phyloP scores from a whole-genome alignment of 2,113 vertebrate genomes.

The Eira barbara region DNA sequence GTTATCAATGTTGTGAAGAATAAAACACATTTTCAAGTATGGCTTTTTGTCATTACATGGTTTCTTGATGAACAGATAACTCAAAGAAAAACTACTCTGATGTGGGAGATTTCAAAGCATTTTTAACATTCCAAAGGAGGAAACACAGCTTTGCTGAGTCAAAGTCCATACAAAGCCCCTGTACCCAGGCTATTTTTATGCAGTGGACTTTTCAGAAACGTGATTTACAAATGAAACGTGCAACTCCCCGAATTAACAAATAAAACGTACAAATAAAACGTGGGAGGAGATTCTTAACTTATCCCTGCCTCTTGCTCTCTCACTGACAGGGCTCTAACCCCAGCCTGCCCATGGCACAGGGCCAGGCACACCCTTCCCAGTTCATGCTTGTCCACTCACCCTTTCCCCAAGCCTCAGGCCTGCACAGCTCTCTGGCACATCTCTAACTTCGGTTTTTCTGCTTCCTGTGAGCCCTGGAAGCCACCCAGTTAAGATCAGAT shows the following conservation, averaged over 20 bases:
- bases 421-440: not conserved
- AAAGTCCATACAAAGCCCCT: not conserved
- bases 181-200: not conserved
- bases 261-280: not conserved
- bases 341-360: not conserved
- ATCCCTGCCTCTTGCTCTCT: not conserved
- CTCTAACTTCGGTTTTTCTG: not conserved
- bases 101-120: not conserved
- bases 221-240: conserved; percentile 15
- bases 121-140: conserved; percentile 12
- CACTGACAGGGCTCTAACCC: not conserved
- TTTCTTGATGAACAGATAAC: conserved; percentile 12
- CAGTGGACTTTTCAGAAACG: not conserved
- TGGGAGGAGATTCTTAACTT: not conserved
- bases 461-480: not conserved
- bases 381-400: not conserved
- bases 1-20: not conserved
- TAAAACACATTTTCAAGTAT: not conserved
- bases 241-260: not conserved
- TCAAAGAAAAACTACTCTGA: conserved; percentile 17
- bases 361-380: not conserved
- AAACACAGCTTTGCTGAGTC: not conserved
- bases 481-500: not conserved
- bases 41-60: conserved; percentile 8
- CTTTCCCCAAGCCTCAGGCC: not conserved